phyloP scores from a whole-genome alignment of 2,113 vertebrate species.

The Cynopterus brachyotis region DNA sequence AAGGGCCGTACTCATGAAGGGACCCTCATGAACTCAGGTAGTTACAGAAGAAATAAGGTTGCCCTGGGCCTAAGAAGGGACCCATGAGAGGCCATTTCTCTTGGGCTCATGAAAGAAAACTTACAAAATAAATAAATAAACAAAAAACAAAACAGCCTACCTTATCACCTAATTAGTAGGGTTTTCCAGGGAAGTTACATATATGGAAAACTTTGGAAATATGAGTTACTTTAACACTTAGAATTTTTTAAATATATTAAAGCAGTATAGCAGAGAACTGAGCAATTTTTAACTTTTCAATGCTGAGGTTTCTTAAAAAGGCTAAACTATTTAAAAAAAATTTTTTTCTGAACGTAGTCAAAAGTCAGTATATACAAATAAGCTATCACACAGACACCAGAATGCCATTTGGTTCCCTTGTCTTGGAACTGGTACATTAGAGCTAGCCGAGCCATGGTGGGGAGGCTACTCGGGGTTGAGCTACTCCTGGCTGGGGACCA shows the following conservation, averaged over 20 bases:
- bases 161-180: background rate
- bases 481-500: background rate
- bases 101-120: background rate
- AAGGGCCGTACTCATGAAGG: background rate
- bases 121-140: too few relatives aligned
- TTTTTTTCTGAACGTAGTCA: background rate
- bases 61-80: background rate
- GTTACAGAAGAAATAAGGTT: background rate
- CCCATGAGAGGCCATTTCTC: background rate
- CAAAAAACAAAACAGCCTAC: background rate
- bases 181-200: background rate
- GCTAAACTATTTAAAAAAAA: background rate
- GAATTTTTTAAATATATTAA: background rate
- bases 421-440: background rate
- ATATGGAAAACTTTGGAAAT: background rate
- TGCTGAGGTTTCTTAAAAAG: background rate
- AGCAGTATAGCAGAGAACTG: background rate
- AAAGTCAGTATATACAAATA: background rate
- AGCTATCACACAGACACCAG: background rate
- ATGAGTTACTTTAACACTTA: background rate
- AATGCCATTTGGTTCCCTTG: background rate
- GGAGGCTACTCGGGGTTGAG: background rate
- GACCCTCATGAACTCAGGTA: background rate
- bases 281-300: background rate
- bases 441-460: rapidly evolving